Conservation (phyloP, 2,113 vertebrate species). For the Pipa parva region DNA sequence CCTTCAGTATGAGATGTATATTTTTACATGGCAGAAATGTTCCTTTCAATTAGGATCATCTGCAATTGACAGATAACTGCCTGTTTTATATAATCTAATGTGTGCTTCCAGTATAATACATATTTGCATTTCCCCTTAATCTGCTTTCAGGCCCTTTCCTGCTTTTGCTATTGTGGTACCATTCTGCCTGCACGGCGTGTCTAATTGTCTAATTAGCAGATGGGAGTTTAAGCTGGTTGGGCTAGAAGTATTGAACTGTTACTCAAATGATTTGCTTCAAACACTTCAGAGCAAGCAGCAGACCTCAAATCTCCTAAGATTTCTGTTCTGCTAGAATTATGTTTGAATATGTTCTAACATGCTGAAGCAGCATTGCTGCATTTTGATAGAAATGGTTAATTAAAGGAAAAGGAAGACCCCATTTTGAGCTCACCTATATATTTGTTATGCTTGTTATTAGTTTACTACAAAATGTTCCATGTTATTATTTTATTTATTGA, state of each 20-base stretch:
- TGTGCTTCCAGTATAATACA: neutral
- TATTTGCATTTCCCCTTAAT: neutral
- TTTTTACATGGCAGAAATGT: too few relatives aligned
- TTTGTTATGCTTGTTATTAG: too few relatives aligned
- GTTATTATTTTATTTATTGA: too few relatives aligned
- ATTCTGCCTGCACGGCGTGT: conserved; percentile 5
- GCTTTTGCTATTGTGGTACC: too few relatives aligned
- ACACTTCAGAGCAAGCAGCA: neutral
- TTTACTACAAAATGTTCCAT: too few relatives aligned
- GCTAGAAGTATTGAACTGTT: conserved; percentile 3
- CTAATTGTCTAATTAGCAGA: conserved; percentile 23
- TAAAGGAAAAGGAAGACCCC: too few relatives aligned
- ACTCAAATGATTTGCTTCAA: conserved; percentile 3
- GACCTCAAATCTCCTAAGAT: conserved; percentile 12
- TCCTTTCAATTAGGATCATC: neutral
- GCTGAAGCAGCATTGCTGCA: neutral
- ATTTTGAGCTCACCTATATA: too few relatives aligned
- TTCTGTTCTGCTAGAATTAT: neutral
- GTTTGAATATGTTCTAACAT: neutral
- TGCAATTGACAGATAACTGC: neutral
- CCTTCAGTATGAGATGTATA: too few relatives aligned
- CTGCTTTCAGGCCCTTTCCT: neutral
- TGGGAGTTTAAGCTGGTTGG: neutral
- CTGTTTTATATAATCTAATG: neutral
- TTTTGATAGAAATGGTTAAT: conserved; percentile 8